Evolutionary conservation across 2,888 invertebrate genomes (phyloP).

Genomic region (Graphium colonna): DNA sequence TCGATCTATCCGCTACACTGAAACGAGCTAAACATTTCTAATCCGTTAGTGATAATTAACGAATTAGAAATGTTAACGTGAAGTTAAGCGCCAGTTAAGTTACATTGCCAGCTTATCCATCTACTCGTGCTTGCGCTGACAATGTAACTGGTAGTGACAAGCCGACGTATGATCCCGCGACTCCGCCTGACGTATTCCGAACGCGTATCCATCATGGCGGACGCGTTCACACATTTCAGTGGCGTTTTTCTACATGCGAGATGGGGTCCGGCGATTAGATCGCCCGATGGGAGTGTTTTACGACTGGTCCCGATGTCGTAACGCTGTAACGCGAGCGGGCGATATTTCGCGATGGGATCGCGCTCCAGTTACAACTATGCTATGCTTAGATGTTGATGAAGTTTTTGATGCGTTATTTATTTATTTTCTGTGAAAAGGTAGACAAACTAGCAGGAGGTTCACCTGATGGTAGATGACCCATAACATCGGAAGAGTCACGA

Average conservation of each 20-base stretch:
- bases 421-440: no score
- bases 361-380: constrained; percentile 9
- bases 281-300: constrained; percentile 29
- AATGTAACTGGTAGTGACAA: constrained; percentile 18
- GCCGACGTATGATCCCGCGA: constrained; percentile 17
- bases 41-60: no score
- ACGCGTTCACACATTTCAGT: constrained; percentile 23
- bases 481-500: no score
- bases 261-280: constrained; percentile 32
- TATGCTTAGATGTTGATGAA: no score
- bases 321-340: constrained; percentile 28
- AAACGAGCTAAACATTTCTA: no score
- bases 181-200: constrained; percentile 19
- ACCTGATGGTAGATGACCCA: no score
- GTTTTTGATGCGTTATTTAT: no score
- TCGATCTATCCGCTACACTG: no score
- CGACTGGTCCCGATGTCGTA: constrained; percentile 32
- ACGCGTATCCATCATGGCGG: constrained; percentile 23
- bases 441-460: no score
- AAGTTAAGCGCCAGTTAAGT: no score
- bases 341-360: constrained; percentile 23
- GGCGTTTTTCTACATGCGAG: constrained; percentile 28
- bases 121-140: not conserved
- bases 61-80: no score
- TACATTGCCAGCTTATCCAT: not conserved